Base-by-base conservation (phyloP, 2,888 invertebrate genomes). In the Elysia crispata region DNA sequence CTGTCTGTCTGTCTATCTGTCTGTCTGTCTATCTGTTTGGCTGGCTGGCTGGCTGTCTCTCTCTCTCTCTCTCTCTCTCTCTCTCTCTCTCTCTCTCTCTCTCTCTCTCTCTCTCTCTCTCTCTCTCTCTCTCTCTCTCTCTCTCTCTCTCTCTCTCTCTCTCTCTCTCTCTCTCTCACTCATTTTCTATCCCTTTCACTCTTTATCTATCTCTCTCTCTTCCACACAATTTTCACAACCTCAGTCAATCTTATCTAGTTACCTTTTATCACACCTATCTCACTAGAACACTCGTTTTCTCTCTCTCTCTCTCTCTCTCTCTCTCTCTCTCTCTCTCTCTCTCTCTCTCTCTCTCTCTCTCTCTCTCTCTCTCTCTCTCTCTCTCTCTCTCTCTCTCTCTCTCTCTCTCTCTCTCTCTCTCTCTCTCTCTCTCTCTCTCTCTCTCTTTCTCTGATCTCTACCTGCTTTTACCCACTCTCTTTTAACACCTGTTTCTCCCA, bases 291-390 rank as follows among this genome's bases (percentile, higher is more conserved):
- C 54, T 54, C 54, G 13, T 54, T 54, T 20, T 54, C 54, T 54
- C 54, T 30, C 31, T 41, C 15, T 18, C 33, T 41, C 31, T 62
- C 70, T 28, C 70, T 72, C 70, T 57, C 69, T 77, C 57, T 57
- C 77, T 77, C 77, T 57, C 77, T 72, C 77, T 49, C 64, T 77
- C 79, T 77, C 79, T 62, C 79, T 77, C 62, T 76, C 74, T 64
- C 74, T 79, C 64, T 77, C 79, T 75, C 75, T 77, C 64, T 23
- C 64, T 64, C 64, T 64, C 64, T 64, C 64, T 64, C 23, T 64
- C 64, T 64, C 64, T 23, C n/a, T n/a, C n/a, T n/a, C n/a, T n/a
- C n/a, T n/a, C n/a, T n/a, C n/a, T n/a, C n/a, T n/a, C n/a, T n/a
- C n/a, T n/a, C n/a, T n/a, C n/a, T n/a, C n/a, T n/a, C n/a, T n/a